Base-by-base conservation (phyloP, 2,113 vertebrate genomes). In the Corythoichthys haematopterus region DNA sequence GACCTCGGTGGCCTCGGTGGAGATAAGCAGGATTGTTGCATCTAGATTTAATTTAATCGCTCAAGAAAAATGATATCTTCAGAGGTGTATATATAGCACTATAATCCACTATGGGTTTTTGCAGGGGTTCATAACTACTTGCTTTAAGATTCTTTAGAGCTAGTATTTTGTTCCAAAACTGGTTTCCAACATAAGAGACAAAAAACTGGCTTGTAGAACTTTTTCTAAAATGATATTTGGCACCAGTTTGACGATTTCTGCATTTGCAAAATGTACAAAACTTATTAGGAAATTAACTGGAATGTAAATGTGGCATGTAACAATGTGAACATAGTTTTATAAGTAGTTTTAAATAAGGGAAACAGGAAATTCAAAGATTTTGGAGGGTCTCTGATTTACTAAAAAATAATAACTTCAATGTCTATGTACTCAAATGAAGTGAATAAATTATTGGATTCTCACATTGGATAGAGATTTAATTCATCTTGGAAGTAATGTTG, bases 1-100 rank as follows among this genome's bases (percentile, higher is more conserved):
- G 94, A 97, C 94, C 95, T 91, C 83, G 0, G 88, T 80, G 90
- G 91, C 94, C 95, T 74, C 33, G 28, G 53, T 36, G 55, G 52
- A 55, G 20, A 28, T 53, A 28, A 53, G 8, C 52, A 11, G 10
- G 9, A 53, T 5, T 55, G 9, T 43, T 43, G 9, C 40, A 28
- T 28, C 0, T n/a, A 14, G 33, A 56, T 14, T 57, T 57, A 10
- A 36, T 33, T 55, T 55, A 13, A 20, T 4, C 4, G 13, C 47
- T 4, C 13, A 2, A 14, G 6, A 57, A 57, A 56, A 35, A 56
- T 14, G 13, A 13, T 33, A 7, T 12, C 12, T 14, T 5, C 4
- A 36, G 55, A 35, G 55, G 11, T 55, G 11, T 52, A 6, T 52
- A 3, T n/a, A 33, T 11, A n/a, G 3, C 16, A 8, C 2, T 6